A percentile compares a stretch with the other conserved stretches of the same genome.
phyloP scores from a whole-genome alignment of 2,797 vertebrate species.

The Pseudomugil tenellus region DNA sequence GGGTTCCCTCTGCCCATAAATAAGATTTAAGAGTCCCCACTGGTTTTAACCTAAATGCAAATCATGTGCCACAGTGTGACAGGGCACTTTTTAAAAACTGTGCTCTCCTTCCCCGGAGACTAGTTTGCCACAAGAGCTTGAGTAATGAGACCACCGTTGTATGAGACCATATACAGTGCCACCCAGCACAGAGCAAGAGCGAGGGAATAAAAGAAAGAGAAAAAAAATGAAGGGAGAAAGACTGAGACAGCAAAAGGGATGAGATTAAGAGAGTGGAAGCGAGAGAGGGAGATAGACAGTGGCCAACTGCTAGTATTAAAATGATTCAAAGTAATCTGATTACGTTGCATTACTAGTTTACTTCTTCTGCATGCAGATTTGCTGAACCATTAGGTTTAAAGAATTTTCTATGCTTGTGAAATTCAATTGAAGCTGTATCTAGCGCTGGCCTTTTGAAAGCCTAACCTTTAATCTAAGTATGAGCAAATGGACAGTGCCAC shows the following conservation, averaged over 20 bases:
- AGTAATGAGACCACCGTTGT: slow-evolving; percentile 74
- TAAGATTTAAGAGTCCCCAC: slow-evolving; percentile 68
- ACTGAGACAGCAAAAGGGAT: slow-evolving; percentile 9
- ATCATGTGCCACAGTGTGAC: slow-evolving; percentile 72
- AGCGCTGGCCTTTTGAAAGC: slow-evolving; percentile 36
- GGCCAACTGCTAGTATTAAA: slow-evolving; percentile 59
- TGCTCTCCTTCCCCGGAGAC: slow-evolving; percentile 49
- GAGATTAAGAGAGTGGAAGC: neutral
- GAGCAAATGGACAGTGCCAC: slow-evolving; percentile 25
- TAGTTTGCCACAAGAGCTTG: slow-evolving; percentile 72
- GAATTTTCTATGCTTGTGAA: slow-evolving; percentile 38
- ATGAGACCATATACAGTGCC: slow-evolving; percentile 37
- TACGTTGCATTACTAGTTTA: slow-evolving; percentile 48
- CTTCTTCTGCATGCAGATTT: slow-evolving; percentile 50
- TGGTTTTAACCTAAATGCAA: slow-evolving; percentile 77
- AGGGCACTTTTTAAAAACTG: slow-evolving; percentile 67
- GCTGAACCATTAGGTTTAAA: slow-evolving; percentile 53
- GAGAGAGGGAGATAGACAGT: slow-evolving; percentile 13
- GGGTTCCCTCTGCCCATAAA: slow-evolving; percentile 61
- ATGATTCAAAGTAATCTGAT: slow-evolving; percentile 72
- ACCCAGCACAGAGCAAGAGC: slow-evolving; percentile 27
- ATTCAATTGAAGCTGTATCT: slow-evolving; percentile 40
- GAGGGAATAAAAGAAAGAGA: neutral
- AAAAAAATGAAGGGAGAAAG: neutral
- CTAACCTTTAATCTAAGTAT: slow-evolving; percentile 40